phyloP scores from a whole-genome alignment of 1,140 invertebrate species.

The Chionoecetes opilio region DNA sequence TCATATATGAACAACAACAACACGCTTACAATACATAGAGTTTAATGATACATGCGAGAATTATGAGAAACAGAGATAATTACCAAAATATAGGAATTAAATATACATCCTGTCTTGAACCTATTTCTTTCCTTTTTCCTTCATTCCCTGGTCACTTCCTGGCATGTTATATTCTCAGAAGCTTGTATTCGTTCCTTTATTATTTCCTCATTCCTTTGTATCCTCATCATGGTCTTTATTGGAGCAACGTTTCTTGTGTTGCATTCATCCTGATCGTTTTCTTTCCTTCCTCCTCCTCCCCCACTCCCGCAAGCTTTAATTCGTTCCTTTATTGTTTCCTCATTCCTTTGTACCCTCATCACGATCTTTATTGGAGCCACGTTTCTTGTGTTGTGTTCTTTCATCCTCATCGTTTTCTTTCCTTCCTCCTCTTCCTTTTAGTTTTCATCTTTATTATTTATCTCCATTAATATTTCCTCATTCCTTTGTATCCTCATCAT shows the following conservation, averaged over 20 bases:
- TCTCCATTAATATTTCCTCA: no score
- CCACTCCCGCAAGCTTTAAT: background rate
- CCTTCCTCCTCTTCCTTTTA: background rate
- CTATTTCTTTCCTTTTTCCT: background rate
- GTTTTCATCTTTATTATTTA: no score
- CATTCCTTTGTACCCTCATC: background rate
- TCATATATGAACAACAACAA: no score
- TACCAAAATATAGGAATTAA: background rate
- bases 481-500: no score
- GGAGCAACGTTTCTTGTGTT: background rate
- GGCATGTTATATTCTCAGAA: background rate
- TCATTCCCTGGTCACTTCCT: background rate
- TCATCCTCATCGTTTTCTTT: background rate
- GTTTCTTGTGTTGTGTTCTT: background rate
- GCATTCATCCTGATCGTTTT: background rate
- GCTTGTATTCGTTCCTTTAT: background rate
- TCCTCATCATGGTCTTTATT: background rate
- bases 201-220: background rate
- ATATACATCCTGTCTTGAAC: background rate
- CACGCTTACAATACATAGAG: background rate
- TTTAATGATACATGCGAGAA: background rate
- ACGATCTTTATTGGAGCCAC: background rate
- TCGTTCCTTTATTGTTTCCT: background rate
- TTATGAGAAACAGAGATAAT: background rate
- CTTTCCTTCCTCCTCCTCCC: background rate